Base-by-base conservation (phyloP, 2,888 invertebrate genomes). In the Zootermopsis nevadensis region DNA sequence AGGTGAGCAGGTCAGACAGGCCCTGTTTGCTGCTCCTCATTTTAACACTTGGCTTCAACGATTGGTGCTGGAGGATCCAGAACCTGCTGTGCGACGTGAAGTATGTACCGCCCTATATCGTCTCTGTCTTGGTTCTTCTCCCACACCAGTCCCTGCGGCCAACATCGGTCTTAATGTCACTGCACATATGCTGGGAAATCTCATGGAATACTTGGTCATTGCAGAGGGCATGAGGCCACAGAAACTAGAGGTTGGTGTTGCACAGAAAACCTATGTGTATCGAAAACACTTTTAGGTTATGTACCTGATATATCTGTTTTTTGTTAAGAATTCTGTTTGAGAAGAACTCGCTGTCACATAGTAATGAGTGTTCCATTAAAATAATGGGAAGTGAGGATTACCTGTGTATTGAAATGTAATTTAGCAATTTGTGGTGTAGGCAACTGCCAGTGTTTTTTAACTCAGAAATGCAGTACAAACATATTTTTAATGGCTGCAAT, bases 61-160 rank as follows among this genome's bases (percentile, higher is more conserved):
- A 86, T 92, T 98, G 82, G 94, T 97, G 77, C 91, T 98, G 4
- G 98, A 98, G 88, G 98, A 98, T 88, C 97, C 97, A 0, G 98
- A 98, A 89, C 97, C 98, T 0, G 92, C 96, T 86, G 97, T 98
- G 0, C 93, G 98, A 27, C 93, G 97, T 82, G 98, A 98, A 89
- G 96, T 97, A 0, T 98, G 98, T 89, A 96, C 96, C 81, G 98
- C 98, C 0, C 91, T 98, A n/a, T 98, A 98, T 89, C 93, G 96
- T 80, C 91, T 98, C 80, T 97, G 97, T 88, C 90, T 96, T 84
- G 96, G 97, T 1, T 93, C 92, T 81, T 86, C 88, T 48, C 93
- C 93, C 84, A 88, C 88, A 33, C 88, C 86, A 76, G 87, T 87
- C 0, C 85, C 86, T 22, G 83, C 87, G 7, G 85, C 84, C 35